Conservation (phyloP, 2,888 invertebrate species). For the Allygus modestus region DNA sequence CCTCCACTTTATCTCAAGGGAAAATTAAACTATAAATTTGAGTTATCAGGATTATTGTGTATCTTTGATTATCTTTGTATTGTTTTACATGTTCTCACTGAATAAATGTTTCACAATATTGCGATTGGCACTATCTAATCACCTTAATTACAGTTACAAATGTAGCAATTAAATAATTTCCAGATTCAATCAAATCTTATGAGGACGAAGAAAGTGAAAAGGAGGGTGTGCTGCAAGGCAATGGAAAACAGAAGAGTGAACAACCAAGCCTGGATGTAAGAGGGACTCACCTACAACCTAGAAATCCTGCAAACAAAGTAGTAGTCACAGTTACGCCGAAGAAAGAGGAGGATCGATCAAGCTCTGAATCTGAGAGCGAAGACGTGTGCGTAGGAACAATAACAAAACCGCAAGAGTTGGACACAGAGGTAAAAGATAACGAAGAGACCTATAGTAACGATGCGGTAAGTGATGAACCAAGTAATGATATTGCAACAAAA, state of each 20-base stretch:
- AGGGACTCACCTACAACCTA: slow-evolving; percentile 39
- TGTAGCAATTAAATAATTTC: slow-evolving; percentile 11
- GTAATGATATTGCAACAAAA: not conserved
- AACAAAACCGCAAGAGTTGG: not conserved
- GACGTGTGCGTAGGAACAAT: slow-evolving; percentile 61
- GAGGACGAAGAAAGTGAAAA: slow-evolving; percentile 49
- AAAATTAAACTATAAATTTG: no score
- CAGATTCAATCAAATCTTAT: slow-evolving; percentile 47
- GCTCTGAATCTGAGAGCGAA: slow-evolving; percentile 62
- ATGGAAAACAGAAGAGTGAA: slow-evolving; percentile 10
- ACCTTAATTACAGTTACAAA: no score
- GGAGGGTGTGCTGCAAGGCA: slow-evolving; percentile 9
- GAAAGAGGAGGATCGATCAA: slow-evolving; percentile 35
- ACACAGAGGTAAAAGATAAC: slow-evolving; percentile 27
- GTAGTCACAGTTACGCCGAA: slow-evolving; percentile 59
- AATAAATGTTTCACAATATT: no score
- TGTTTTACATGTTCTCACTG: no score
- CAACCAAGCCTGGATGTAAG: not conserved
- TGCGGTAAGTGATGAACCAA: not conserved
- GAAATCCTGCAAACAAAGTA: slow-evolving; percentile 55
- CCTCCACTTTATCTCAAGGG: no score
- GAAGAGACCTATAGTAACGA: not conserved
- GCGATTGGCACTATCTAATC: no score
- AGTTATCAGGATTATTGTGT: no score
- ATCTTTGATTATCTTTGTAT: no score